phyloP scores from a whole-genome alignment of 2,113 vertebrate genomes.

The Gallinago undulata region DNA sequence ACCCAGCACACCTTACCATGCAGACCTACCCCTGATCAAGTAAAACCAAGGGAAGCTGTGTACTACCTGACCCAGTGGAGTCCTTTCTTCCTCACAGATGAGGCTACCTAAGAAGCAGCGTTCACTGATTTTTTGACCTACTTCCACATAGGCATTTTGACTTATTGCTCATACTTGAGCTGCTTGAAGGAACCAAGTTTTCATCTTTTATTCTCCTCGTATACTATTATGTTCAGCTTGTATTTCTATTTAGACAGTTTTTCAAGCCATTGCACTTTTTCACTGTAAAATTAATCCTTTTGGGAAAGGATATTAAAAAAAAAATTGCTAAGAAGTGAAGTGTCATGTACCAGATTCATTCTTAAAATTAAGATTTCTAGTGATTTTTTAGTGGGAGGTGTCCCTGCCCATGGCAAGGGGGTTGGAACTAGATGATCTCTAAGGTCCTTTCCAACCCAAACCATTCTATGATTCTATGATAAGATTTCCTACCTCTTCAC shows the following conservation, averaged over 20 bases:
- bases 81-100: background rate
- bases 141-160: background rate
- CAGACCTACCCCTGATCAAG: background rate
- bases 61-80: background rate
- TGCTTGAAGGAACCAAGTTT: background rate
- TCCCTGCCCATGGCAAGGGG: too few species aligned
- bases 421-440: too few species aligned
- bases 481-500: background rate
- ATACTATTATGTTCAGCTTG: background rate
- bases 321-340: background rate
- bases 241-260: background rate
- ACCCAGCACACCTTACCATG: background rate
- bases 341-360: background rate
- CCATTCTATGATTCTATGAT: background rate
- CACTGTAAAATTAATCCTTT: background rate
- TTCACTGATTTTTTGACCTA: background rate
- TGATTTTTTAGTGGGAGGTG: too few species aligned
- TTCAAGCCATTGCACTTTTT: background rate
- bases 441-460: too few species aligned
- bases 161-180: background rate
- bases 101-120: background rate
- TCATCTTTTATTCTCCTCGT: background rate
- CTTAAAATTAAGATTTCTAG: background rate
- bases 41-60: background rate
- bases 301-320: background rate